Conservation (phyloP, 2,113 vertebrate species). For the Nothoprocta pentlandii region DNA sequence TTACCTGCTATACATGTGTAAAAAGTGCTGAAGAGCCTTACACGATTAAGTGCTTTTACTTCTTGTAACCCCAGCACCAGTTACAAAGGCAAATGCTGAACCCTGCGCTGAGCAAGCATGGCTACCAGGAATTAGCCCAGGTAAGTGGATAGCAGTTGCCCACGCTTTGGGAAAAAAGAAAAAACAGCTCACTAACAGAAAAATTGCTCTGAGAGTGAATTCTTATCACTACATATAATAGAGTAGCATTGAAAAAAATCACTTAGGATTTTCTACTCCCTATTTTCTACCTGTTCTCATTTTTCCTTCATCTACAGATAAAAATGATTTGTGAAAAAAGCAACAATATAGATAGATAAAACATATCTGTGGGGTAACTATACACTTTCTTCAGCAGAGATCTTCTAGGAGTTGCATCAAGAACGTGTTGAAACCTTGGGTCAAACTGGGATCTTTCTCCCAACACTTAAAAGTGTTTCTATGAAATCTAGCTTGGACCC, state of each 20-base stretch:
- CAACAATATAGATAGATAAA: not conserved
- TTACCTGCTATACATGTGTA: not conserved
- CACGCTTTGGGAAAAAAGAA: not conserved
- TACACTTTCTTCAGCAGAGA: not conserved
- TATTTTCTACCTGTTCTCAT: not conserved
- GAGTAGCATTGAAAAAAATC: not conserved
- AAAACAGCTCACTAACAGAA: not conserved
- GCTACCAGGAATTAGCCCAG: not conserved
- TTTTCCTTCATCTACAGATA: not conserved
- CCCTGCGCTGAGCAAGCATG: not conserved
- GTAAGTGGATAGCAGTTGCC: too few species aligned
- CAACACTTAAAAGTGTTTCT: not conserved
- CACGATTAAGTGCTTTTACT: fast-evolving
- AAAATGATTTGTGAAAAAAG: not conserved
- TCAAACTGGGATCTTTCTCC: not conserved
- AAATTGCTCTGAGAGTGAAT: not conserved
- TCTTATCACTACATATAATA: not conserved
- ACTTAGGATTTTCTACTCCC: not conserved
- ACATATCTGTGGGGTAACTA: not conserved
- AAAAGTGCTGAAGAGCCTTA: not conserved
- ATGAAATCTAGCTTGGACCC: not conserved
- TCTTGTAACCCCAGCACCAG: fast-evolving
- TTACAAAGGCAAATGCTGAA: not conserved
- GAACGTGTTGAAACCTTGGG: not conserved
- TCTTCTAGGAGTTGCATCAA: not conserved